Evolutionary conservation across 2,113 vertebrate genomes (phyloP).

Genomic region (Zosterops pallidus): DNA sequence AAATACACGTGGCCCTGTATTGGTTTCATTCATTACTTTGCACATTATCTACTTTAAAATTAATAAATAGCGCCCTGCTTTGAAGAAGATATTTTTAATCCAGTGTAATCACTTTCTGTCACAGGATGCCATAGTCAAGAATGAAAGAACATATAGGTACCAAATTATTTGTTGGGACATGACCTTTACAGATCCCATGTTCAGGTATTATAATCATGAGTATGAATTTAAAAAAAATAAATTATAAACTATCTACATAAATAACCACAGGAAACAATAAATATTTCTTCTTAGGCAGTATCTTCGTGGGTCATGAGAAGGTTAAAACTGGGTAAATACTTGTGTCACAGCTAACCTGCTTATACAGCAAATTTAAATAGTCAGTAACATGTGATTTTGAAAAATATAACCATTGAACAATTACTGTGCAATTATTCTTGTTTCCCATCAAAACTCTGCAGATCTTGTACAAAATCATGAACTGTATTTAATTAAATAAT

Average conservation of each 20-base stretch:
- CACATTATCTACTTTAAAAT: neutral
- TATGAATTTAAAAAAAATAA: neutral
- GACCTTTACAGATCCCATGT: neutral
- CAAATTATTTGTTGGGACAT: neutral
- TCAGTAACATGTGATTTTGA: neutral
- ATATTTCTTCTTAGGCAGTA: neutral
- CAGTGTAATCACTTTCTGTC: neutral
- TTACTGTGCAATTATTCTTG: slow-evolving; percentile 26
- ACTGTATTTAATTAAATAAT: slow-evolving; percentile 66
- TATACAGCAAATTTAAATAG: neutral
- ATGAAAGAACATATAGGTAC: neutral
- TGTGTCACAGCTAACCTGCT: neutral
- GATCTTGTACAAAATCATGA: slow-evolving; percentile 31
- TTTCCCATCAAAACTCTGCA: slow-evolving; percentile 15
- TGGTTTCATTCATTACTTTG: neutral
- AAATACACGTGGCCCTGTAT: neutral
- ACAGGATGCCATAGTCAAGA: neutral
- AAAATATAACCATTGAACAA: neutral
- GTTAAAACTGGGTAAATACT: neutral
- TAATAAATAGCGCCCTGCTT: neutral
- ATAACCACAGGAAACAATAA: neutral
- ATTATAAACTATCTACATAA: neutral
- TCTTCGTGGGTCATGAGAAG: neutral
- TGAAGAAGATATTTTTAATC: neutral
- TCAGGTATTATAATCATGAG: neutral